phyloP scores from a whole-genome alignment of 2,888 invertebrate species.

The Ischnura elegans region DNA sequence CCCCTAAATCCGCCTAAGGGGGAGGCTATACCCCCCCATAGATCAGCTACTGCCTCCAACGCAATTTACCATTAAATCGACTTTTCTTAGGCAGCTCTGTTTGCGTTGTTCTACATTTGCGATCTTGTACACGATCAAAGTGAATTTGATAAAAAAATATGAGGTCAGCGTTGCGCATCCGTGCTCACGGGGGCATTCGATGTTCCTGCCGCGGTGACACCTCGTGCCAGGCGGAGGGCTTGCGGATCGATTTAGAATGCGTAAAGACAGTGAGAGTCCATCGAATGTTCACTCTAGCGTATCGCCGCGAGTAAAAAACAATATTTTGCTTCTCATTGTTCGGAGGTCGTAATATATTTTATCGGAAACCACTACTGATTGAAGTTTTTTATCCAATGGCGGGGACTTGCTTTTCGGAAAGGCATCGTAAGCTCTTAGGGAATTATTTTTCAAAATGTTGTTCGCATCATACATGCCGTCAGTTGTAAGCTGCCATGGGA shows the following conservation, averaged over 20 bases:
- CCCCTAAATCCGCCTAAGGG: too few species aligned
- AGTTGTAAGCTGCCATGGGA: slow-evolving; percentile 76
- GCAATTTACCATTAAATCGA: too few species aligned
- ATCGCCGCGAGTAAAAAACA: background rate
- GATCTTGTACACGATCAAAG: too few species aligned
- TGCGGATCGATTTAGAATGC: slow-evolving; percentile 7
- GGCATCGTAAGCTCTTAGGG: background rate
- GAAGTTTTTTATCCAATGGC: too few species aligned
- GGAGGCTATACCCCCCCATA: too few species aligned
- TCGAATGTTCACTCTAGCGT: too few species aligned
- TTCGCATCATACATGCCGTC: background rate
- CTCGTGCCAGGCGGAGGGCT: slow-evolving; percentile 8
- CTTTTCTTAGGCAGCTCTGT: too few species aligned
- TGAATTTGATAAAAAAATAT: too few species aligned
- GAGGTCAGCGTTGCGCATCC: too few species aligned
- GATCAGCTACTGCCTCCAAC: too few species aligned
- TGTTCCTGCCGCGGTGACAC: background rate
- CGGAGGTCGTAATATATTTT: background rate
- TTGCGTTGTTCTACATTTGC: too few species aligned
- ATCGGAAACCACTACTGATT: background rate
- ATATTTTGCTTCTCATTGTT: background rate
- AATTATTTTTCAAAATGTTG: background rate
- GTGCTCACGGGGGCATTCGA: too few species aligned
- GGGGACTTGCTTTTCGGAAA: background rate
- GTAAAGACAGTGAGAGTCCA: background rate